Evolutionary conservation across 2,888 invertebrate genomes (phyloP), one percentile per base, ranked within the genome.

Genomic region (Subacronicta megacephala): DNA sequence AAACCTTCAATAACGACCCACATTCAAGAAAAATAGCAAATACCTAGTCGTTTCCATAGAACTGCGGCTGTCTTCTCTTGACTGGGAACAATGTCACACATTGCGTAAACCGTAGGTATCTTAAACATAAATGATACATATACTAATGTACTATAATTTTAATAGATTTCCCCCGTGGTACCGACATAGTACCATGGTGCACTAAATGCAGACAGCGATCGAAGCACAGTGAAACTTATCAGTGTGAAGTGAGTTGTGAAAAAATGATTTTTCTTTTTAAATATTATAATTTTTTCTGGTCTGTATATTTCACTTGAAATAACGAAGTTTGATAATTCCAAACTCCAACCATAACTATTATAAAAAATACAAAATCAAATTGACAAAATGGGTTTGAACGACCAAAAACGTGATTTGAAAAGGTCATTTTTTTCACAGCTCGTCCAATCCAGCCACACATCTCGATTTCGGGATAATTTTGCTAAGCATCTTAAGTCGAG

Each of bases 81-180:
- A 29, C 42, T 42, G 35, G 15, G n/a, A 63, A 80, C 85, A 85
- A 87, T 85, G 87, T 87, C 74, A 82, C 59, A 87, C 87, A 86
- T 83, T 85, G 86, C 59, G 50, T 78, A 79, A 77, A 78, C 75
- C 70, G 77, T 71, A 58, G 43, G 72, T 56, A 65, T 51, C 64
- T 75, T 78, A 77, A 77, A 57, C 35, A 46, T 73, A 65, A 42
- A 51, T 42, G 23, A 73, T 77, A 81, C 54, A 76, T 10, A 76
- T 10, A 51, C 74, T 82, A 80, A 77, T 83, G 82, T 85, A 84
- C 82, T 82, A 82, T 81, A 45, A 70, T 47, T 62, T 62, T 67
- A 71, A 68, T 62, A 69, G 44, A 69, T 66, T 64, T 52, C 37
- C 7, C 17, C 31, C 47, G 42, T 35, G 58, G 50, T 47, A 65